phyloP scores from a whole-genome alignment of 2,888 invertebrate species.

The Aethes cnicana region DNA sequence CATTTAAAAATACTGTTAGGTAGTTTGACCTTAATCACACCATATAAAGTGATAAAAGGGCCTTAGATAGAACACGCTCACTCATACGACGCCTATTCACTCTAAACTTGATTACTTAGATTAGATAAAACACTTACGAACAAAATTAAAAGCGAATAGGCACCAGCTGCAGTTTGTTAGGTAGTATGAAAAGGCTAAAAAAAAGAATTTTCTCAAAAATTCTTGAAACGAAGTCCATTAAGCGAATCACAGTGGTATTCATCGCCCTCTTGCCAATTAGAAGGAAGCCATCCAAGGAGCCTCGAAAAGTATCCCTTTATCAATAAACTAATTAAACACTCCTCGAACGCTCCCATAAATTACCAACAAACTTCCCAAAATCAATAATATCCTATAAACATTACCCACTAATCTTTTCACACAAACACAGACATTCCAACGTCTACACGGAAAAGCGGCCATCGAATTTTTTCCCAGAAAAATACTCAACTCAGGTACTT shows the following conservation, averaged over 20 bases:
- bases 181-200: no score
- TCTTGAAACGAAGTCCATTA: not conserved
- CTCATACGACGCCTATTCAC: no score
- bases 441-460: conserved; percentile 25
- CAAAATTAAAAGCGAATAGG: no score
- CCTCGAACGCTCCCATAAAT: conserved; percentile 33
- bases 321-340: conserved; percentile 34
- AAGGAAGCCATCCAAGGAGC: conserved; percentile 16
- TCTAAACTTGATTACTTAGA: no score
- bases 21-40: no score
- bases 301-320: conserved; percentile 11
- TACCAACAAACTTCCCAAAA: conserved; percentile 51
- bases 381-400: conserved; percentile 61
- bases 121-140: no score
- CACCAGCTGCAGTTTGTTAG: no score
- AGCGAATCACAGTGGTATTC: not conserved
- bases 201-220: not conserved
- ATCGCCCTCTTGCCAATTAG: conserved; percentile 9
- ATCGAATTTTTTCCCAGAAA: conserved; percentile 35
- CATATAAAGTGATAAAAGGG: no score
- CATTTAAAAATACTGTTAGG: no score
- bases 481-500: conserved; percentile 53
- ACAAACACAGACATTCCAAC: conserved; percentile 33
- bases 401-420: conserved; percentile 49
- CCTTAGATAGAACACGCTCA: no score